These are phyloP conservation scores for Dugesia japonica DNA, from an alignment of 2,888 invertebrate genomes.

Conservation along the genomic window DNA sequence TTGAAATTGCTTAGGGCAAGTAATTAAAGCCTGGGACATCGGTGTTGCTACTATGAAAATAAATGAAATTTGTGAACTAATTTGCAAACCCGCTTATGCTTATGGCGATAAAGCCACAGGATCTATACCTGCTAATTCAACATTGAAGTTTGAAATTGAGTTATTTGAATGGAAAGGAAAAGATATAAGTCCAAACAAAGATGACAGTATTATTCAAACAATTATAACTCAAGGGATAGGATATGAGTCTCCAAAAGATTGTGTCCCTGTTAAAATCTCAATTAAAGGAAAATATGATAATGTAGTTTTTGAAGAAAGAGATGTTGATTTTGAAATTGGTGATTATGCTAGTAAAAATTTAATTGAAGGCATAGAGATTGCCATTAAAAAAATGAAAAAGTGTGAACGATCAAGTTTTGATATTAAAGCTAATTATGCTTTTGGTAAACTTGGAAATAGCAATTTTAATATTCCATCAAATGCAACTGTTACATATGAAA, in stretches of 20 bases:
- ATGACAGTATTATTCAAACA: constrained; percentile 64
- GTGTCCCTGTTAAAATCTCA: constrained; percentile 55
- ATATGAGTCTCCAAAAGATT: constrained; percentile 62
- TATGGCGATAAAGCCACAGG: constrained; percentile 69
- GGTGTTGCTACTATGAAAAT: constrained; percentile 82
- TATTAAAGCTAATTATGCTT: constrained; percentile 61
- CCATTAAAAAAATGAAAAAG: constrained; percentile 58
- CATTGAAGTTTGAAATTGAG: constrained; percentile 66
- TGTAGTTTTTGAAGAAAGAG: constrained; percentile 62
- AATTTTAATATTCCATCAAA: constrained; percentile 62
- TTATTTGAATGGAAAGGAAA: constrained; percentile 64
- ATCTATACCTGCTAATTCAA: constrained; percentile 73
- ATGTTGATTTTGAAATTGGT: constrained; percentile 66
- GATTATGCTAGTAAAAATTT: constrained; percentile 65
- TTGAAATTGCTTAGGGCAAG: constrained; percentile 52
- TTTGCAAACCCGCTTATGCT: constrained; percentile 72
- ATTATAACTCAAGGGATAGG: constrained; percentile 60
- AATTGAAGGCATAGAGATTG: constrained; percentile 55
- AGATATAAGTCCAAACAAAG: constrained; percentile 68
- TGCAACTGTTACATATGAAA: constrained; percentile 56
- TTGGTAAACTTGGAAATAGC: constrained; percentile 49
- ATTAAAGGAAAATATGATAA: constrained; percentile 55
- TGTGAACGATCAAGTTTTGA: constrained; percentile 58
- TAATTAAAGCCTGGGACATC: constrained; percentile 83
- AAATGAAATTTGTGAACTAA: constrained; percentile 66